Evolutionary conservation across 1,140 invertebrate species (phyloP), one percentile per base, ranked within the genome.

Genomic region (Drosophila tani): DNA sequence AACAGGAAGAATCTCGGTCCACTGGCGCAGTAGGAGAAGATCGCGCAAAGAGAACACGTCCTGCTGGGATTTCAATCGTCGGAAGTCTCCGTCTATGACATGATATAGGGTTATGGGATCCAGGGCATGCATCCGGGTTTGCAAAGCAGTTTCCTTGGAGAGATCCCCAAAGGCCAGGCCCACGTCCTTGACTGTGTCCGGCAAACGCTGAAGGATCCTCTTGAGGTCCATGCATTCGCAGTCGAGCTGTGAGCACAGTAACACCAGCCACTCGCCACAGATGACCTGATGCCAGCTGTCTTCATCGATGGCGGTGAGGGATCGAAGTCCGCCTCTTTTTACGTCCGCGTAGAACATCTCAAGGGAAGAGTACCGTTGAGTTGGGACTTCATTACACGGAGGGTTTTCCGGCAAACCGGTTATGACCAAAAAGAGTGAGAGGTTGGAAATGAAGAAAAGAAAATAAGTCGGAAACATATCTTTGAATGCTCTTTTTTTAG

Each of bases 31-130:
- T 7, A 12, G 21, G 5, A 75, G 3, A 5, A 75, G 4, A 24
- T 38, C n/a, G 5, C 15, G 40, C 27, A 74, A n/a, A 2, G 47
- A n/a, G 6, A 29, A 4, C 2, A 14, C 6, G 9, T 70, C 35
- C 24, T 32, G 32, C 0, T 7, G 6, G 12, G 14, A 11, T 3
- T 29, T 43, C 21, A 62, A 27, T 8, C 27, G n/a, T 2, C 56
- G 49, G 15, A 75, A 75, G 7, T 53, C 17, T 7, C 56, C 67
- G n/a, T 56, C 53, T 3, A 43, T 2, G 2, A 74, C 49, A 21
- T 75, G 71, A 19, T 62, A 75, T 8, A 71, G 3, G 12, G 56
- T 53, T 15, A 32, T 19, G 3, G 29, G 12, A 1, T 12, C 19
- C 3, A n/a, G 9, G 29, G 12, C 19, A 12, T 32, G 49, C 12